A percentile compares a stretch with the other conserved stretches of the same genome.
Evolutionary conservation across 1,140 invertebrate genomes (phyloP).

Genomic region (Kradibia gibbosae): DNA sequence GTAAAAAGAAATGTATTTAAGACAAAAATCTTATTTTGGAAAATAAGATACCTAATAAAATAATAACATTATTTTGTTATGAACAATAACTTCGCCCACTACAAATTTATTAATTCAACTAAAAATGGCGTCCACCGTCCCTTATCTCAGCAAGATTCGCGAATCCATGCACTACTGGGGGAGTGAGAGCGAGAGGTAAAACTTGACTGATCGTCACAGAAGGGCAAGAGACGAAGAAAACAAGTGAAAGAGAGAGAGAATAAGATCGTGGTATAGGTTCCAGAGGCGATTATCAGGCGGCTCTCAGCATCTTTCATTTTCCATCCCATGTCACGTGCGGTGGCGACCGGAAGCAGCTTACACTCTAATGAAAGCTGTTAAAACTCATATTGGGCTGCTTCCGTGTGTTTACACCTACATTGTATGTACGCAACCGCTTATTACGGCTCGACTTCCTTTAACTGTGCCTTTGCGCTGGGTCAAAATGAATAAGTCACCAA

Average conservation of each 20-base stretch:
- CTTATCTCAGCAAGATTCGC: not conserved
- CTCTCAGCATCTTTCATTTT: too few relatives aligned
- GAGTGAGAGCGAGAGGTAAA: not conserved
- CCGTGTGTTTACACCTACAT: conserved; percentile 31
- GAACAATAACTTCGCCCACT: too few relatives aligned
- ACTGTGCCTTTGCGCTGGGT: conserved; percentile 51
- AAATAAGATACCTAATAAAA: too few relatives aligned
- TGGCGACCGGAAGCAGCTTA: conserved; percentile 29
- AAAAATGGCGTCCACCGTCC: not conserved
- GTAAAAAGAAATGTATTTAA: too few relatives aligned
- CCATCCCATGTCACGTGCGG: not conserved
- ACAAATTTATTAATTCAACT: not conserved
- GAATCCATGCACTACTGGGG: too few relatives aligned
- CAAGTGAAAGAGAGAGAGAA: not conserved
- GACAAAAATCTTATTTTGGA: too few relatives aligned
- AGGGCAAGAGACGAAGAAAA: not conserved
- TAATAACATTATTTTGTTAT: too few relatives aligned
- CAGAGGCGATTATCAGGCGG: too few relatives aligned
- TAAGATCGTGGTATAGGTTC: not conserved
- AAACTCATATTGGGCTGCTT: not conserved
- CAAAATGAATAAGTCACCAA: conserved; percentile 43
- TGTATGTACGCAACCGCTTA: not conserved
- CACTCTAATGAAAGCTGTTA: not conserved
- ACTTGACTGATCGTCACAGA: not conserved
- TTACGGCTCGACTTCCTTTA: conserved; percentile 52